These are phyloP conservation scores for Kryptopterus vitreolus DNA, from an alignment of 2,797 vertebrate species.

Conservation along the genomic window DNA sequence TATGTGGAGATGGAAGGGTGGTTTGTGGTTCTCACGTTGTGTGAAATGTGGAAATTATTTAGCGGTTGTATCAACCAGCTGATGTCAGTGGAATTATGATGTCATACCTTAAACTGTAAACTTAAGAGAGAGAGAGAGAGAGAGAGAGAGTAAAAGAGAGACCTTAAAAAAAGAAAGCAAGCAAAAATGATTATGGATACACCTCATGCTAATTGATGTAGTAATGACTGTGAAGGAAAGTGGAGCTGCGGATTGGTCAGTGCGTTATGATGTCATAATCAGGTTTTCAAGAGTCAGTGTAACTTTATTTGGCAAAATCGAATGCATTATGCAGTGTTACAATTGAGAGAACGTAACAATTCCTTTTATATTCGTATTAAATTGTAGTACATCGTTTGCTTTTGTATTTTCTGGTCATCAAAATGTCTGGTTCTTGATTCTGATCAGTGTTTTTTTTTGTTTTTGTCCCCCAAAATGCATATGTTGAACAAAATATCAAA, in stretches of 20 bases:
- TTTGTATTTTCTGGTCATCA: too few relatives aligned
- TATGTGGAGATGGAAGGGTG: slow-evolving; percentile 26
- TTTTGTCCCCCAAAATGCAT: too few relatives aligned
- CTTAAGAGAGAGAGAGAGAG: slow-evolving; percentile 14
- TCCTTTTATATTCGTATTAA: too few relatives aligned
- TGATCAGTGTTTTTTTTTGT: too few relatives aligned
- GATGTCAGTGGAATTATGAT: slow-evolving; percentile 60
- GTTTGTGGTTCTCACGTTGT: slow-evolving; percentile 48
- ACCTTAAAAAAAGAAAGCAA: slow-evolving; percentile 2
- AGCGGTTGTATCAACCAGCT: slow-evolving; percentile 50
- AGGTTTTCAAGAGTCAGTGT: not conserved
- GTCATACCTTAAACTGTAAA: slow-evolving; percentile 41
- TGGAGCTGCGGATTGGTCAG: not conserved
- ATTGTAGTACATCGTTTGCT: too few relatives aligned
- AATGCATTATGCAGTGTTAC: too few relatives aligned
- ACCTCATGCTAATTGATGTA: too few relatives aligned
- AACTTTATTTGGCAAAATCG: too few relatives aligned
- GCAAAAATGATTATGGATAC: not conserved
- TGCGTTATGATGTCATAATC: not conserved
- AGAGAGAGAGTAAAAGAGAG: slow-evolving; percentile 1
- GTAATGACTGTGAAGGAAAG: not conserved
- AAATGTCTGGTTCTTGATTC: too few relatives aligned
- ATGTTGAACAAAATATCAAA: too few relatives aligned
- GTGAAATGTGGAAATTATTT: slow-evolving; percentile 57
- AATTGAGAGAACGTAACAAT: too few relatives aligned